Evolutionary conservation across 2,888 invertebrate species (phyloP).

Genomic region (Pherbina coryleti): DNA sequence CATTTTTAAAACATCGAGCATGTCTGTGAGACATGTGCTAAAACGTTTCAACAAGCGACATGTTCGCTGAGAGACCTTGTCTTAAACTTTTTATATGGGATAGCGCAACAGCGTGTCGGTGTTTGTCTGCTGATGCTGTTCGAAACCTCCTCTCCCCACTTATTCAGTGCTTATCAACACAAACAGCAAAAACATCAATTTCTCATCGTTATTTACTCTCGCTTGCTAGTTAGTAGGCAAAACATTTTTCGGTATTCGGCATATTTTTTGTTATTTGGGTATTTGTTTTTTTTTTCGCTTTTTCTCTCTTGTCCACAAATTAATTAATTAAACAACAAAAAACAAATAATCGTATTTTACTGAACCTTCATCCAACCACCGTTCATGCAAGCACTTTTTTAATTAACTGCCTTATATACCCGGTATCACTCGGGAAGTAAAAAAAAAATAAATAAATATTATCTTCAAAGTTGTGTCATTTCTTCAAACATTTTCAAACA

Average conservation of each 20-base stretch:
- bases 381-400: neutral
- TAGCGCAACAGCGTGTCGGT: neutral
- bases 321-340: neutral
- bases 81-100: too few relatives aligned
- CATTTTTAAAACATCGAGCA: too few relatives aligned
- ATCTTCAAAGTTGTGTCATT: too few relatives aligned
- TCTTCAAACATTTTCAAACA: too few relatives aligned
- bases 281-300: neutral
- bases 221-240: neutral
- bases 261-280: neutral
- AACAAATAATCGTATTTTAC: neutral
- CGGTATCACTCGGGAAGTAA: too few relatives aligned
- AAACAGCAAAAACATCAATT: too few relatives aligned
- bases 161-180: too few relatives aligned
- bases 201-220: neutral
- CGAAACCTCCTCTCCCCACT: neutral
- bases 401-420: too few relatives aligned
- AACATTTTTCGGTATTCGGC: neutral
- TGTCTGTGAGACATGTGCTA: too few relatives aligned
- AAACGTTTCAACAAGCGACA: too few relatives aligned
- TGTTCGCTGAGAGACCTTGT: too few relatives aligned
- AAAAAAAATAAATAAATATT: too few relatives aligned
- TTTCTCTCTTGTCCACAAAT: neutral
- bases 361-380: neutral
- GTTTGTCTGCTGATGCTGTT: neutral